phyloP scores from a whole-genome alignment of 2,888 invertebrate species.

The Mayetiola destructor region DNA sequence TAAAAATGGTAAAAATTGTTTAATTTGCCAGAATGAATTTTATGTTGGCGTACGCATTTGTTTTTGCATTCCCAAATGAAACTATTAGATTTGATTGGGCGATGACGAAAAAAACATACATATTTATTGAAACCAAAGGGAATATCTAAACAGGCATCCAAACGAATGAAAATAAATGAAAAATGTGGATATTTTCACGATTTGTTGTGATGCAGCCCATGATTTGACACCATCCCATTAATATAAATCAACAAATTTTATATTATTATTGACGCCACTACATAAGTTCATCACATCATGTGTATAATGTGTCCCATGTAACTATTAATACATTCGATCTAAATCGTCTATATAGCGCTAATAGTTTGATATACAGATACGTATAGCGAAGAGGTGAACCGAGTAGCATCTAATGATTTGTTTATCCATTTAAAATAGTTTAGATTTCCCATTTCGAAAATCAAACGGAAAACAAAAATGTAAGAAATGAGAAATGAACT shows the following conservation, averaged over 20 bases:
- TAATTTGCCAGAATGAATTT: not conserved
- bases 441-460: no score
- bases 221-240: not conserved
- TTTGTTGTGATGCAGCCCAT: not conserved
- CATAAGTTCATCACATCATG: no score
- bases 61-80: not conserved
- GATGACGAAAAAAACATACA: not conserved
- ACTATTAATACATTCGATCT: no score
- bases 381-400: no score
- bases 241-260: slow-evolving; percentile 7
- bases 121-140: no score
- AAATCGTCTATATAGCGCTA: no score
- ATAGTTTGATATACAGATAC: no score
- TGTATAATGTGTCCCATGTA: no score
- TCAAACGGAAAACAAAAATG: no score
- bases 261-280: slow-evolving; percentile 8
- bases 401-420: no score
- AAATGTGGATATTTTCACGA: slow-evolving; percentile 7
- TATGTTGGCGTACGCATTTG: not conserved
- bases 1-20: not conserved
- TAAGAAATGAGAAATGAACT: no score
- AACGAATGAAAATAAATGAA: not conserved
- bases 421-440: no score
- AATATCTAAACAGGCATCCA: not conserved
- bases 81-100: not conserved